Conservation (phyloP, 1,140 invertebrate species). For the Lepidurus arcticus region DNA sequence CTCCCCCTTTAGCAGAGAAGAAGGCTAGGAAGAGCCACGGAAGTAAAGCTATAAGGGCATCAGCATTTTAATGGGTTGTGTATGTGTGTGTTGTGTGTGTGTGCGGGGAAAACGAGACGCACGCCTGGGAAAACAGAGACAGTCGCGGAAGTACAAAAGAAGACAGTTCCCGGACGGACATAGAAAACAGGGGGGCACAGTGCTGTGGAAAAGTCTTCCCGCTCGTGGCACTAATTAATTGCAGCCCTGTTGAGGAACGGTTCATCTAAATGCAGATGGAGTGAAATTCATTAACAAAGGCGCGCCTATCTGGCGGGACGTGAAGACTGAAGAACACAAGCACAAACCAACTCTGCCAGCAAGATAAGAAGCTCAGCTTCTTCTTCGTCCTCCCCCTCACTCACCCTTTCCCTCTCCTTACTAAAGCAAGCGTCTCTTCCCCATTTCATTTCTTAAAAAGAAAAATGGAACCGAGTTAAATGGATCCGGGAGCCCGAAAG, state of each 20-base stretch:
- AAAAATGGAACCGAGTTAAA: background rate
- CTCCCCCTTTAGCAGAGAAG: background rate
- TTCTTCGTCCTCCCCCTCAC: background rate
- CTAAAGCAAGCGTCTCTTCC: background rate
- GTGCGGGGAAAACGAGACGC: slow-evolving; percentile 2
- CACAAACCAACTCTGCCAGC: slow-evolving; percentile 14
- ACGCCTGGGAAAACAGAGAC: slow-evolving; percentile 20
- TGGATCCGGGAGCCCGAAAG: too few relatives aligned
- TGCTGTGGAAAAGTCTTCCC: slow-evolving; percentile 14
- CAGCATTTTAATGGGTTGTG: slow-evolving; percentile 21
- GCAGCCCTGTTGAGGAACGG: slow-evolving; percentile 20
- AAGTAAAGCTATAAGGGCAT: slow-evolving; percentile 22
- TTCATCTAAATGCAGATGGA: slow-evolving; percentile 22
- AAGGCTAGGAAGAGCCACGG: slow-evolving; percentile 8
- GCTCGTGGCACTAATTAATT: slow-evolving; percentile 21
- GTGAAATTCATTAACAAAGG: slow-evolving; percentile 22
- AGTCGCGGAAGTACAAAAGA: slow-evolving; percentile 17
- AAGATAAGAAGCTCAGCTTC: slow-evolving; percentile 8
- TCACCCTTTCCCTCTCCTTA: background rate
- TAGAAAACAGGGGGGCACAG: background rate
- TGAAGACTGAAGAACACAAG: slow-evolving; percentile 18
- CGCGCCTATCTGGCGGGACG: slow-evolving; percentile 19
- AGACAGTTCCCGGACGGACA: slow-evolving; percentile 20
- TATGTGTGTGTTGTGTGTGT: slow-evolving; percentile 10
- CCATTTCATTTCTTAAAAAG: background rate